Percentiles rank a stretch among this genome's conserved stretches.
Conservation (phyloP, 2,113 vertebrate species). For the Limnothrissa miodon region DNA sequence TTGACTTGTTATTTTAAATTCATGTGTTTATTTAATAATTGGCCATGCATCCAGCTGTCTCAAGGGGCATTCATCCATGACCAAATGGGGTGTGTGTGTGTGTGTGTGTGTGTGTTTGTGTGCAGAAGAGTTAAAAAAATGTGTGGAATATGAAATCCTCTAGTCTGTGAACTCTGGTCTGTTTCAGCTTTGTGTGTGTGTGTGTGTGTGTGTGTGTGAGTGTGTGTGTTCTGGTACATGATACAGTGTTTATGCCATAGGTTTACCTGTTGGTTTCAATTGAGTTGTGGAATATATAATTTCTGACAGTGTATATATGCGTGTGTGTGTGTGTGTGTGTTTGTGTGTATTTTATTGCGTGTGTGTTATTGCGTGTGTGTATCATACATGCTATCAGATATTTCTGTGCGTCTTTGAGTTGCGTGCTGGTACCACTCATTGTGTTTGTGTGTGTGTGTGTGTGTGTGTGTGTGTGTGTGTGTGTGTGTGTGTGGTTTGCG, state of each 20-base stretch:
- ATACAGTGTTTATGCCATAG: background rate
- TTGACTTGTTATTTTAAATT: slow-evolving; percentile 21
- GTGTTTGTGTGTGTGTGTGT: background rate
- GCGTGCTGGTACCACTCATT: background rate
- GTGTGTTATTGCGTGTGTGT: background rate
- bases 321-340: background rate
- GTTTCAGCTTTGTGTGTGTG: background rate
- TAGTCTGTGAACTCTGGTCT: no score
- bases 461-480: slow-evolving; percentile 4
- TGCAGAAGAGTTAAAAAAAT: background rate
- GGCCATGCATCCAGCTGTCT: background rate
- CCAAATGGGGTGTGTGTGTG: background rate
- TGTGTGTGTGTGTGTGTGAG: slow-evolving; percentile 20
- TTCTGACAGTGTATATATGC: background rate
- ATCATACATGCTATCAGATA: no score
- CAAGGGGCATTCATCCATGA: background rate
- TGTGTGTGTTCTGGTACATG: background rate
- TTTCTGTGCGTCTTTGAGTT: background rate
- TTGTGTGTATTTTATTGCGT: slow-evolving; percentile 11
- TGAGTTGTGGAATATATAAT: background rate
- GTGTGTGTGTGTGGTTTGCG: slow-evolving; percentile 24
- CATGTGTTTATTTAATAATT: slow-evolving; percentile 21
- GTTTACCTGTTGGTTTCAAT: background rate
- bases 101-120: slow-evolving; percentile 26
- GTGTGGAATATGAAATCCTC: background rate